A percentile compares a stretch with the other conserved stretches of the same genome.
Evolutionary conservation across 2,113 vertebrate genomes (phyloP).

Genomic region (Gavia stellata): DNA sequence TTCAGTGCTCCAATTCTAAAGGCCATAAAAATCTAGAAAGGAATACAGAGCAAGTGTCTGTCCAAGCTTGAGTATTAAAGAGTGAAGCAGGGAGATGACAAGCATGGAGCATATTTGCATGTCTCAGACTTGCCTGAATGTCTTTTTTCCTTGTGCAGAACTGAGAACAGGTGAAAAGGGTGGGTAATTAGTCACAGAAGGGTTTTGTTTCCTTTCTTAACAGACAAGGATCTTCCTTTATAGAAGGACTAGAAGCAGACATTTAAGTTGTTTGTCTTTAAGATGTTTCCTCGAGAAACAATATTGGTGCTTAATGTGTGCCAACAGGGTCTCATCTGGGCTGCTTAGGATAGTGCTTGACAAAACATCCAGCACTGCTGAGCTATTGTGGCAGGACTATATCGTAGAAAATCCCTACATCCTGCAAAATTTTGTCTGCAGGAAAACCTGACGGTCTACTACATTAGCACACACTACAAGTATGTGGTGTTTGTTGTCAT

Average conservation of each 20-base stretch:
- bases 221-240: background rate
- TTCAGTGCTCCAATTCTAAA: background rate
- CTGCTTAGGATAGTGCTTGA: background rate
- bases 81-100: background rate
- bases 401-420: background rate
- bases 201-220: background rate
- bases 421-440: background rate
- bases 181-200: background rate
- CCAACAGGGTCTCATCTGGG: background rate
- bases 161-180: background rate
- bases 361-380: background rate
- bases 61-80: background rate
- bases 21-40: background rate
- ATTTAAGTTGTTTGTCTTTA: background rate
- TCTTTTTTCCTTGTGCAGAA: background rate
- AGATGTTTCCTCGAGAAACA: background rate
- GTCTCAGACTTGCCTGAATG: background rate
- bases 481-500: accelerated
- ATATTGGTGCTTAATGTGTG: background rate
- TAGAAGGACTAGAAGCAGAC: background rate
- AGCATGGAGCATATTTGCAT: background rate
- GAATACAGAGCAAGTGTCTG: background rate
- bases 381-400: background rate
- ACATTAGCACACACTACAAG: accelerated
- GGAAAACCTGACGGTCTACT: accelerated